Evolutionary conservation across 2,797 vertebrate genomes (phyloP).

Genomic region (Mormyrops attenuatus): DNA sequence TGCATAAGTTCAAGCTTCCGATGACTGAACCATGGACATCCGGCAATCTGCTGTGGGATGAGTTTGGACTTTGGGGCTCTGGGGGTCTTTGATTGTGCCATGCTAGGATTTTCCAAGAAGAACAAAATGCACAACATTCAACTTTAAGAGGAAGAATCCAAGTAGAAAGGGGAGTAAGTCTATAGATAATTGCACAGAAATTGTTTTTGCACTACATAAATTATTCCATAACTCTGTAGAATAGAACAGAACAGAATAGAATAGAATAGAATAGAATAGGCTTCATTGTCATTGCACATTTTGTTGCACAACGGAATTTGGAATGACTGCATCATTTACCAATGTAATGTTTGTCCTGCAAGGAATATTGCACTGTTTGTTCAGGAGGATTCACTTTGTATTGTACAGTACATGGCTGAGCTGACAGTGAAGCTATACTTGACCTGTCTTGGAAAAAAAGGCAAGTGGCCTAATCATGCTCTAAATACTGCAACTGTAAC

Average conservation of each 20-base stretch:
- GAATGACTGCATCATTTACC: neutral
- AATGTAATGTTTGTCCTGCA: neutral
- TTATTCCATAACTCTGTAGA: neutral
- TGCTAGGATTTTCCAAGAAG: neutral
- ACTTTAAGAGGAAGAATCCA: neutral
- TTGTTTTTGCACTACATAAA: neutral
- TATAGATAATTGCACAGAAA: neutral
- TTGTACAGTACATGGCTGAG: neutral
- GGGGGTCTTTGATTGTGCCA: conserved; percentile 58
- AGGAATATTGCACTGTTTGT: neutral
- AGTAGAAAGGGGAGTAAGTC: neutral
- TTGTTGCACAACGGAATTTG: neutral
- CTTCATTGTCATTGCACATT: neutral
- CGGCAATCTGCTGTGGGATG: conserved; percentile 32
- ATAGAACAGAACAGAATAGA: neutral
- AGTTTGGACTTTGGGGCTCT: conserved; percentile 54
- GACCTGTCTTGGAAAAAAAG: neutral
- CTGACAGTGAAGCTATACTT: neutral
- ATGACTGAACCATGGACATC: conserved; percentile 69
- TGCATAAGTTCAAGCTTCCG: neutral
- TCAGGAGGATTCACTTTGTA: neutral
- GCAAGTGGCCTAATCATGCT: neutral
- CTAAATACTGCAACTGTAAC: neutral
- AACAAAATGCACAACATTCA: neutral
- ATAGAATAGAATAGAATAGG: neutral